Conservation (phyloP, 1,140 invertebrate species). For the Euwallacea fornicatus region DNA sequence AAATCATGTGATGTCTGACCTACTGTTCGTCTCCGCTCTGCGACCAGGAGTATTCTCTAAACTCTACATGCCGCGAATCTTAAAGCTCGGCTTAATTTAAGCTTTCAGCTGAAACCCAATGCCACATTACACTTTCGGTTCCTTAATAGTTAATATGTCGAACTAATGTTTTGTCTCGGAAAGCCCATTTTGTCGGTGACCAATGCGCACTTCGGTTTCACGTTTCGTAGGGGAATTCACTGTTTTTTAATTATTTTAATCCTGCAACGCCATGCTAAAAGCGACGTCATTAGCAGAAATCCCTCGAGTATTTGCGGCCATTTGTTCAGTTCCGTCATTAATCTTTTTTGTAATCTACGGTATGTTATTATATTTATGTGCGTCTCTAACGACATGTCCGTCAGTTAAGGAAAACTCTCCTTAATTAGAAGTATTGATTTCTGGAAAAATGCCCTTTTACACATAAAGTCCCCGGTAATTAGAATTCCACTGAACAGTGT, state of each 20-base stretch:
- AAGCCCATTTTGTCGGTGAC: no score
- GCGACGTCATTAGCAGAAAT: conserved; percentile 15
- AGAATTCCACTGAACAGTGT: not conserved
- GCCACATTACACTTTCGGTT: no score
- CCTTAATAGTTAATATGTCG: no score
- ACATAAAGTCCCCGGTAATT: not conserved
- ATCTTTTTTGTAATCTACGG: conserved; percentile 1
- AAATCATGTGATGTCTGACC: no score
- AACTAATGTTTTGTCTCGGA: no score
- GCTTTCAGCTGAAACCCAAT: no score
- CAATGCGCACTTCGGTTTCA: no score
- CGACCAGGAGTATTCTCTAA: no score
- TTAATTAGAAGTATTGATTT: not conserved
- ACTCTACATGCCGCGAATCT: no score
- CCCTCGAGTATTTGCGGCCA: conserved; percentile 5
- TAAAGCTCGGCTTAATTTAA: no score
- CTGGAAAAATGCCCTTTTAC: not conserved
- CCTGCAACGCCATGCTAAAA: conserved; percentile 5
- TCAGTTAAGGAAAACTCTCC: not conserved
- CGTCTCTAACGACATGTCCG: not conserved
- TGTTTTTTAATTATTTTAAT: conserved; percentile 13
- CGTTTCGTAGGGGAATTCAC: not conserved
- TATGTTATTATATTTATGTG: not conserved
- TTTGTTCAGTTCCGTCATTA: conserved; percentile 10
- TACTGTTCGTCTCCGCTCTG: no score